Conservation (phyloP, 2,797 vertebrate genomes). For the Rhincodon typus region DNA sequence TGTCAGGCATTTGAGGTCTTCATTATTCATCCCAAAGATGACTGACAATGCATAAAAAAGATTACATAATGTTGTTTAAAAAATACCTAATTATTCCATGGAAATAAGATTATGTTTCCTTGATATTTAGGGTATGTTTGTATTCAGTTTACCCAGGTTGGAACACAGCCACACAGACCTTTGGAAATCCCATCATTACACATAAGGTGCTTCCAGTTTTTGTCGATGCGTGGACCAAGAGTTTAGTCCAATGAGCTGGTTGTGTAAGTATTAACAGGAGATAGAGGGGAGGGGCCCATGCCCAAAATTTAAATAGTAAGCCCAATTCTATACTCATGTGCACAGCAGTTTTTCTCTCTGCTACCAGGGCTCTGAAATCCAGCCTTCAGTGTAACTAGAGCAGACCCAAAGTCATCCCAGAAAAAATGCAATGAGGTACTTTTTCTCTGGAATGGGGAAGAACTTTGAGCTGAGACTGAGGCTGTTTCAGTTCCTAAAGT, state of each 20-base stretch:
- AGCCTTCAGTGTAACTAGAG: neutral
- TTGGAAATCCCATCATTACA: neutral
- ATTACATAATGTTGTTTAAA: neutral
- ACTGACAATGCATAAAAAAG: neutral
- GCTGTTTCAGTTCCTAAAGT: neutral
- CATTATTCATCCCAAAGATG: neutral
- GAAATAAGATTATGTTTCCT: neutral
- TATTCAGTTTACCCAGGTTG: neutral
- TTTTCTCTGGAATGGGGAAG: neutral
- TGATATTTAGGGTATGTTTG: neutral
- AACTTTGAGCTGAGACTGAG: neutral
- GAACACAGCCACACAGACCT: neutral
- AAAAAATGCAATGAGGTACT: neutral
- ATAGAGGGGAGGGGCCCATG: neutral
- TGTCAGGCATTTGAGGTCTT: neutral
- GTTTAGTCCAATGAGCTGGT: neutral
- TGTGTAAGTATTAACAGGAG: too few species aligned
- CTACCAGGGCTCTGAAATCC: neutral
- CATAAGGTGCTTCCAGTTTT: neutral
- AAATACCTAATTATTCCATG: neutral
- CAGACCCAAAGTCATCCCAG: neutral
- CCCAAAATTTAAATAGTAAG: neutral
- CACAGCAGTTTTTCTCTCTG: neutral
- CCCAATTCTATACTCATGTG: neutral
- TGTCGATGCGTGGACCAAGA: neutral